These are phyloP conservation scores for Gadopsis bispinosus DNA, from an alignment of 2,797 vertebrate genomes.

Conservation along the genomic window DNA sequence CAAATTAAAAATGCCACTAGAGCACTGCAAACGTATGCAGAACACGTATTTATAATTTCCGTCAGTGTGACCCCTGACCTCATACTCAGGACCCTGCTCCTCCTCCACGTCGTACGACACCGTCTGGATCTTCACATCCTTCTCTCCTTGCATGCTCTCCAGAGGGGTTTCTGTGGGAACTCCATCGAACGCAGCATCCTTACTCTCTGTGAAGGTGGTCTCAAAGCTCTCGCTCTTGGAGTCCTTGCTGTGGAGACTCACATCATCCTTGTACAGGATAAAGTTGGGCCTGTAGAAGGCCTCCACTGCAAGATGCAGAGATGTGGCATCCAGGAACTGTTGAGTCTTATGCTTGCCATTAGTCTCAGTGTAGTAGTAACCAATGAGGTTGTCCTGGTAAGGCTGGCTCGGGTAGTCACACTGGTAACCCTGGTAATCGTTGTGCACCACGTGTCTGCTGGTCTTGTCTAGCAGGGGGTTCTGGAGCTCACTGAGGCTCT, in stretches of 20 bases:
- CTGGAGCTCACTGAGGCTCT: constrained; percentile 91
- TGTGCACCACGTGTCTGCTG: constrained; percentile 79
- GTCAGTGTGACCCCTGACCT: constrained; percentile 80
- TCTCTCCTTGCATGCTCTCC: constrained; percentile 77
- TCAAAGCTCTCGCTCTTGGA: constrained; percentile 90
- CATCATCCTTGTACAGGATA: constrained; percentile 89
- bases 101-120: constrained; percentile 94
- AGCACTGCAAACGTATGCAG: not conserved
- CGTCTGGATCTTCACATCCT: constrained; percentile 90
- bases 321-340: constrained; percentile 92
- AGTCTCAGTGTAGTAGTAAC: constrained; percentile 87
- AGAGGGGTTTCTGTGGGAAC: constrained; percentile 62
- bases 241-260: constrained; percentile 88
- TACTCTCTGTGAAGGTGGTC: constrained; percentile 91
- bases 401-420: constrained; percentile 84
- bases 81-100: constrained; percentile 90
- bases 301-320: constrained; percentile 92
- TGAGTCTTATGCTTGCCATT: constrained; percentile 83
- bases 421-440: constrained; percentile 87
- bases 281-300: constrained; percentile 91
- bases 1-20: not conserved
- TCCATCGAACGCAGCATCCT: constrained; percentile 77
- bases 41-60: not conserved
- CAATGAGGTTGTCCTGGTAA: constrained; percentile 90
- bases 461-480: constrained; percentile 89